A percentile compares a stretch with the other conserved stretches of the same genome.
phyloP scores from a whole-genome alignment of 2,113 vertebrate species.

The Stomatorhinus ivindoensis region DNA sequence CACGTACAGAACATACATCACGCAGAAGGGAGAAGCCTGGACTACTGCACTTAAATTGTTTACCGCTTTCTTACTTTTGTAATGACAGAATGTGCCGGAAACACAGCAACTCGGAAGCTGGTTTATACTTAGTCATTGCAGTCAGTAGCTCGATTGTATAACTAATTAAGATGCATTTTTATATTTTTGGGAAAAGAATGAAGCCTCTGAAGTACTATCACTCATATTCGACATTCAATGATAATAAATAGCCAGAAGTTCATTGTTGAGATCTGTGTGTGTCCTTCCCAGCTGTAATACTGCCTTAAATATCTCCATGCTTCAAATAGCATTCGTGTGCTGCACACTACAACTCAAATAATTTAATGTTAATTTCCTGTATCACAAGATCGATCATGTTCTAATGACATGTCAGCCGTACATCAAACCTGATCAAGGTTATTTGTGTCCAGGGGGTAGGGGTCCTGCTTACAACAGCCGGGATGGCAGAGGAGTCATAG shows the following conservation, averaged over 20 bases:
- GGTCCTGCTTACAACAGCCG: not conserved
- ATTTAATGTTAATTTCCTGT: slow-evolving; percentile 11
- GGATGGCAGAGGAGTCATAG: not conserved
- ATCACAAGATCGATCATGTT: not conserved
- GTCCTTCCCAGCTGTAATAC: no score
- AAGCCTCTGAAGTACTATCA: not conserved
- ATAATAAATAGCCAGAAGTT: not conserved
- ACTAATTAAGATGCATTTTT: not conserved
- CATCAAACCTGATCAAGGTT: slow-evolving; percentile 11
- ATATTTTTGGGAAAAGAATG: not conserved
- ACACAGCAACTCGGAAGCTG: not conserved
- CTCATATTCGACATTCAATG: not conserved
- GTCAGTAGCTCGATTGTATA: not conserved
- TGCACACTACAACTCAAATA: not conserved
- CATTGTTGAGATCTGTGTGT: not conserved
- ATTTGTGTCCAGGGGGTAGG: not conserved
- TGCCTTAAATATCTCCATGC: not conserved
- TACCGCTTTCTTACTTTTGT: not conserved
- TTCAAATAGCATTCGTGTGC: not conserved
- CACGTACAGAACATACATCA: not conserved
- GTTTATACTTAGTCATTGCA: not conserved
- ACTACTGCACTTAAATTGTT: not conserved
- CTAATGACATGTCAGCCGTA: not conserved
- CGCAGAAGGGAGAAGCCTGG: not conserved
- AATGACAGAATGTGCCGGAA: not conserved